Conservation (phyloP, 2,888 invertebrate genomes). For the Eupithecia subumbrata region DNA sequence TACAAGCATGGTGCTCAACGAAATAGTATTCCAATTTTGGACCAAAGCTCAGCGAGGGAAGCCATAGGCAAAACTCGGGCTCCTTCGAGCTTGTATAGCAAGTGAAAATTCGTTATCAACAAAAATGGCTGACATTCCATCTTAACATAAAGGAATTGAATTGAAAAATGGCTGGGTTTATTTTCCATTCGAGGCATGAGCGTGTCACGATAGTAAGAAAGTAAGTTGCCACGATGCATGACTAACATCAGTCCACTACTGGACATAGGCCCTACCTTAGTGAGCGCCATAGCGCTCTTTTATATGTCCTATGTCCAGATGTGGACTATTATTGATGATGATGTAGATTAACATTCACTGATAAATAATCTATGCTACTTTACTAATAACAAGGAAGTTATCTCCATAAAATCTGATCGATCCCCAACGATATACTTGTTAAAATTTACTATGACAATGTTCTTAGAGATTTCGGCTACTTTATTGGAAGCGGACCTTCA, state of each 20-base stretch:
- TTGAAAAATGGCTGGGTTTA: background rate
- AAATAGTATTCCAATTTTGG: background rate
- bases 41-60: background rate
- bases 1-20: too few relatives aligned
- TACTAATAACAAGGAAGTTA: conserved; percentile 15
- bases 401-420: conserved; percentile 41
- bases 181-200: background rate
- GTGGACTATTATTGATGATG: too few relatives aligned
- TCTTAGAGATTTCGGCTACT: conserved; percentile 54
- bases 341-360: too few relatives aligned
- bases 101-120: background rate
- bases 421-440: conserved; percentile 48
- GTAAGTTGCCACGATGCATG: background rate
- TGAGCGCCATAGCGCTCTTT: too few relatives aligned
- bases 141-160: background rate
- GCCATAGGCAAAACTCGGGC: background rate
- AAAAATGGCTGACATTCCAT: background rate
- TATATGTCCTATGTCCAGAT: too few relatives aligned
- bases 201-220: background rate
- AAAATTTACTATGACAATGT: conserved; percentile 55
- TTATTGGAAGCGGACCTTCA: conserved; percentile 54
- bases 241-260: too few relatives aligned
- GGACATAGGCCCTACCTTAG: too few relatives aligned
- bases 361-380: background rate
- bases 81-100: background rate